Evolutionary conservation across 2,797 vertebrate genomes (phyloP).

Genomic region (Scyliorhinus canicula): DNA sequence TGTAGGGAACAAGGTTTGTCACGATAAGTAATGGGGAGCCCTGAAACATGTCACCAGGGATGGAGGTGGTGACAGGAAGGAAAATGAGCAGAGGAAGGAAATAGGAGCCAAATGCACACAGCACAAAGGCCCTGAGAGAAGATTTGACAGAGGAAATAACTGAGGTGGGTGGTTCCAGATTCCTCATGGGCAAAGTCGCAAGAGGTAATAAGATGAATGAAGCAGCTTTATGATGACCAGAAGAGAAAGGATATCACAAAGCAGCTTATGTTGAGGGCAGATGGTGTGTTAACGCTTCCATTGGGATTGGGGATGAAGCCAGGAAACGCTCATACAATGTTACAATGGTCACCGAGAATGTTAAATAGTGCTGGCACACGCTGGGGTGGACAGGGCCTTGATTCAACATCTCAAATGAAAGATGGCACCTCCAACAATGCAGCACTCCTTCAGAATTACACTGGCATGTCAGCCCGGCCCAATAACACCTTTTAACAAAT

Average conservation of each 20-base stretch:
- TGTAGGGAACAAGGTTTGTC: neutral
- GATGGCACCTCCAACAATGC: neutral
- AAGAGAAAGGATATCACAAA: neutral
- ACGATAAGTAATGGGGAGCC: neutral
- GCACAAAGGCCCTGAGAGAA: neutral
- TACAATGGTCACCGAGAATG: neutral
- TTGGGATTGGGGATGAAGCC: neutral
- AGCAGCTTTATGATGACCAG: no score
- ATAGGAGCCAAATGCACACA: neutral
- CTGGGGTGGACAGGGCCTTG: neutral
- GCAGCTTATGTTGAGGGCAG: neutral
- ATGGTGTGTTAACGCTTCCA: neutral
- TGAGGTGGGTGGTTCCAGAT: neutral
- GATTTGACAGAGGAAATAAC: neutral
- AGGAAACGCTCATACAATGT: neutral
- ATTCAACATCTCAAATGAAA: neutral
- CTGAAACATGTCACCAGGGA: neutral
- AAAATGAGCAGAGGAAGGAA: neutral
- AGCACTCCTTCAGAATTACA: neutral
- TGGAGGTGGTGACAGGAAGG: neutral
- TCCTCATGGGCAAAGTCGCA: neutral
- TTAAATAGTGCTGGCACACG: neutral
- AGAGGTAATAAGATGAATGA: neutral
- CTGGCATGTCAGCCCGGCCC: neutral
- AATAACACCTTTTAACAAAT: neutral